Base-by-base conservation (phyloP, 2,113 vertebrate genomes). In the Rynchops niger region DNA sequence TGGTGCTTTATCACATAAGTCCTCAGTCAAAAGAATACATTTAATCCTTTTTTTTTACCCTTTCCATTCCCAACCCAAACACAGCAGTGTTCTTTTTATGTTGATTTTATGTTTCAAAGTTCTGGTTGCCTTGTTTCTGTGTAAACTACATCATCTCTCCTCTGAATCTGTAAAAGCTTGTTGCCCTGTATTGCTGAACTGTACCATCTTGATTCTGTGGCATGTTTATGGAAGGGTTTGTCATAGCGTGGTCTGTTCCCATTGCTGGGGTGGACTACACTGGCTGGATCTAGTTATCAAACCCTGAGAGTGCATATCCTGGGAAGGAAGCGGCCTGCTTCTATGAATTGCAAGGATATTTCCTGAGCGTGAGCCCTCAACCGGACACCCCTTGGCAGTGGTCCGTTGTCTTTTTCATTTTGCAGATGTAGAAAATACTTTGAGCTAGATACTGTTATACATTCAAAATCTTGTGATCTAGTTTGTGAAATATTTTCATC, bases 81-180 rank as follows among this genome's bases (percentile, higher is more conserved):
- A 50, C 25, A 38, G 2, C 6, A 52, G n/a, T 4, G 13, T 0
- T 0, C 1, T 6, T 80, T 90, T 53, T 2, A 18, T 5, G 8
- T 9, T 18, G 32, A 42, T 86, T 20, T 65, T 42, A 63, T 3
- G 30, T 11, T 77, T 27, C 87, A 34, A 14, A 90, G 52, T 38
- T 32, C 81, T 83, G 49, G 9, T 4, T 52, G 40, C 32, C 43
- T 12, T 43, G 32, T 59, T 58, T 20, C 66, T 36, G 38, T 21
- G 38, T 11, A n/a, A 76, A 50, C 11, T 42, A 12, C 43, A 19
- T 1, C 5, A 10, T 5, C 16, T 36, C 58, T 42, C 27, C n/a
- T 59, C 59, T 67, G 70, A 50, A 21, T 7, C 70, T 72, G 22
- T 21, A 9, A 14, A 16, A 56, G 22, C 20, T 52, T n/a, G 3